Evolutionary conservation across 2,888 invertebrate genomes (phyloP).

Genomic region (Charanyca ferruginea): DNA sequence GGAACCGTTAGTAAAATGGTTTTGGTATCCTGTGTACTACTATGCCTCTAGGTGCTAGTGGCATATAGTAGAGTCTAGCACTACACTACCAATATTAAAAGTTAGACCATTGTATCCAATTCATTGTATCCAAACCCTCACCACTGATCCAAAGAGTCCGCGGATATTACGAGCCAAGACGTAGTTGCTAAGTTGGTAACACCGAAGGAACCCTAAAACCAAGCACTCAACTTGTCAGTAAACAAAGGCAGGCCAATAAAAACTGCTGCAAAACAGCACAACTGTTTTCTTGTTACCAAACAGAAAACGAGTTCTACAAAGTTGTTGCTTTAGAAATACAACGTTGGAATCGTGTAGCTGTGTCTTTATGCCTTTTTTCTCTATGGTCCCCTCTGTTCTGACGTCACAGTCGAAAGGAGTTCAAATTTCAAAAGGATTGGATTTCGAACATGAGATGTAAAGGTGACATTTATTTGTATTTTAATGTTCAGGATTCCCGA

Average conservation of each 20-base stretch:
- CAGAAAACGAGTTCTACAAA: conserved; percentile 63
- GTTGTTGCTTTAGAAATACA: conserved; percentile 59
- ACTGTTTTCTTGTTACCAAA: conserved; percentile 65
- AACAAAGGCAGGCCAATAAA: conserved; percentile 63
- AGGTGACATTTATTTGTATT: conserved; percentile 29
- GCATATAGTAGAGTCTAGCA: no score
- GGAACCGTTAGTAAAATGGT: no score
- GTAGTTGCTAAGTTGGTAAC: conserved; percentile 32
- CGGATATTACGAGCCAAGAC: conserved; percentile 28
- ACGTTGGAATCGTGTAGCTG: conserved; percentile 44
- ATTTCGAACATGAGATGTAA: conserved; percentile 32
- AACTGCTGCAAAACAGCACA: conserved; percentile 60
- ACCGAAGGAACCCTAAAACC: conserved; percentile 52
- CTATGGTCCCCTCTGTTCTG: conserved; percentile 30
- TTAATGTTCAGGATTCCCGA: conserved; percentile 5
- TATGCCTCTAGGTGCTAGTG: no score
- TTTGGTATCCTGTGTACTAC: no score
- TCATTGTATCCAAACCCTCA: conserved; percentile 17
- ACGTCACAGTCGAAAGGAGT: conserved; percentile 34
- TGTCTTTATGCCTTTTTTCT: conserved; percentile 33
- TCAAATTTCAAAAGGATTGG: conserved; percentile 45
- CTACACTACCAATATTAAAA: conserved; percentile 15
- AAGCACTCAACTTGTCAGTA: conserved; percentile 54
- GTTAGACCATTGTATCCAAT: conserved; percentile 8
- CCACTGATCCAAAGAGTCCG: not conserved